Conservation (phyloP, 2,888 invertebrate species). For the Dicycla oo region DNA sequence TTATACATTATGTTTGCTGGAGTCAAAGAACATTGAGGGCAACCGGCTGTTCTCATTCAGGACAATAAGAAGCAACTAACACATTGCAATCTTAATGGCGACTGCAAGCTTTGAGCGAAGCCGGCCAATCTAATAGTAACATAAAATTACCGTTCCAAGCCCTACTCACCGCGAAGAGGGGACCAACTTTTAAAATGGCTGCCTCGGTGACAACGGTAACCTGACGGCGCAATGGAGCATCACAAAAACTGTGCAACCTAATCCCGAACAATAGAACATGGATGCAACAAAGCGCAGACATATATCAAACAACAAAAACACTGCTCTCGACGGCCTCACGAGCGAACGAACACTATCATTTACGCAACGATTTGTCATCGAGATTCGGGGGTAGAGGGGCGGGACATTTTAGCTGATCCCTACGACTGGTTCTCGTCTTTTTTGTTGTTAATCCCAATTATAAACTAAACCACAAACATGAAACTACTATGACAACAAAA, state of each 20-base stretch:
- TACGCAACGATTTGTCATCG: slow-evolving; percentile 89
- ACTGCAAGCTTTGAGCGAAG: slow-evolving; percentile 17
- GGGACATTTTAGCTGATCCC: slow-evolving; percentile 72
- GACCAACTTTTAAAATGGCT: slow-evolving; percentile 47
- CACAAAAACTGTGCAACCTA: slow-evolving; percentile 78
- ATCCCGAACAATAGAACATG: slow-evolving; percentile 75
- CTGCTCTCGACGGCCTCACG: slow-evolving; percentile 72
- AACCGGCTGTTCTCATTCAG: slow-evolving; percentile 24
- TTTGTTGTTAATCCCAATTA: slow-evolving; percentile 6
- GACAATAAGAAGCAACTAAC: slow-evolving; percentile 27
- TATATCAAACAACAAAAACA: slow-evolving; percentile 89
- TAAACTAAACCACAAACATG: not conserved
- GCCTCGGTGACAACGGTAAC: slow-evolving; percentile 51
- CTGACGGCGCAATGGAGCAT: slow-evolving; percentile 69
- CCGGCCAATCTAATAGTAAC: slow-evolving; percentile 18
- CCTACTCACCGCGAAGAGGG: slow-evolving; percentile 24
- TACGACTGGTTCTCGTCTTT: slow-evolving; percentile 69
- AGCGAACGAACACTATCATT: slow-evolving; percentile 88
- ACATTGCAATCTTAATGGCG: slow-evolving; percentile 32
- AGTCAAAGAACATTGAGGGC: slow-evolving; percentile 13
- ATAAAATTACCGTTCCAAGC: slow-evolving; percentile 36
- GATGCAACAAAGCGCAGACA: slow-evolving; percentile 82
- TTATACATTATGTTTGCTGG: not conserved
- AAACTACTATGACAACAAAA: slow-evolving; percentile 1
- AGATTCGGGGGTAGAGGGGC: slow-evolving; percentile 79